Percentiles rank a stretch among this genome's conserved stretches.
These are phyloP conservation scores for Ecdyonurus torrentis DNA, from an alignment of 2,888 invertebrate genomes.

Conservation along the genomic window DNA sequence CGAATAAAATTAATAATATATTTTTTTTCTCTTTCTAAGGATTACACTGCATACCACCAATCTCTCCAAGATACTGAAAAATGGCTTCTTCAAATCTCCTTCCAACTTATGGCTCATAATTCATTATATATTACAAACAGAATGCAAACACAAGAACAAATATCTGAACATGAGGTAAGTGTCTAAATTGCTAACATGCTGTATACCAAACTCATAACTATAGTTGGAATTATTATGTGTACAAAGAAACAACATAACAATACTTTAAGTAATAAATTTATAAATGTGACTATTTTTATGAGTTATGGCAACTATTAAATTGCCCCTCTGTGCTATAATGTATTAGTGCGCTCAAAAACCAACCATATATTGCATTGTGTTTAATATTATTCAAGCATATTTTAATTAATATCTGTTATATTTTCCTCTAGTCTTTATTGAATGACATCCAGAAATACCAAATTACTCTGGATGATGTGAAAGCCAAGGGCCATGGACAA, in stretches of 20 bases:
- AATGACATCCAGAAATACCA: constrained; percentile 63
- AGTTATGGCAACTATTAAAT: no score
- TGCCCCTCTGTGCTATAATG: no score
- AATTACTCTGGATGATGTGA: constrained; percentile 60
- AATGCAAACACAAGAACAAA: constrained; percentile 79
- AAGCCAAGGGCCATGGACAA: constrained; percentile 65
- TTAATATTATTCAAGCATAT: not conserved
- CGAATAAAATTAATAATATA: no score
- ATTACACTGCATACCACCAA: constrained; percentile 75
- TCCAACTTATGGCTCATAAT: constrained; percentile 92
- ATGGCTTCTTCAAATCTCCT: constrained; percentile 87
- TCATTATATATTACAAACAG: constrained; percentile 81
- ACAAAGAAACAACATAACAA: no score
- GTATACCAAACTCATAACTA: no score
- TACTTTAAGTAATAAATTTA: no score
- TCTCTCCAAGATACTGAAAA: constrained; percentile 87
- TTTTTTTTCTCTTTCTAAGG: constrained; percentile 22
- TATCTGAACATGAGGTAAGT: constrained; percentile 62
- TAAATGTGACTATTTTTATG: no score
- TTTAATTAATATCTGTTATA: not conserved
- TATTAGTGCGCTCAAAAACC: no score
- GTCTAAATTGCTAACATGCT: no score
- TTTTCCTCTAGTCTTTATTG: constrained; percentile 22
- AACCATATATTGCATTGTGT: not conserved
- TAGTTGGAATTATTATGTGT: no score